Evolutionary conservation across 2,113 vertebrate species (phyloP), one percentile per base, ranked within the genome.

Genomic region (Motacilla alba): DNA sequence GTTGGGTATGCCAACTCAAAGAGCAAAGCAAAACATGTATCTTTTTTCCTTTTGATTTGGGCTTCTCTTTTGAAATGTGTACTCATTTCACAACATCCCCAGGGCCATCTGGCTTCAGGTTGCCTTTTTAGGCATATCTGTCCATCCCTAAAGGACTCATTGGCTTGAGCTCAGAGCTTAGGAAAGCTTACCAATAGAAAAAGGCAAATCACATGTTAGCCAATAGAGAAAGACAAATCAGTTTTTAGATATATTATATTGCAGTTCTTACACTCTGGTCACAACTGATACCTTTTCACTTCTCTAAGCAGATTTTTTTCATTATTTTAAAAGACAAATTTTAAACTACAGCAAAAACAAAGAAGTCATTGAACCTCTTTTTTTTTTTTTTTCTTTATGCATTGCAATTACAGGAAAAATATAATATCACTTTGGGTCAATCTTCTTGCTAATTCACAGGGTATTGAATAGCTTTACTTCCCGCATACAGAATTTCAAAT

Each of bases 381-480:
- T 35, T 76, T 23, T 72, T 49, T 67, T 87, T 37, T 72, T 35
- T 74, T 49, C 58, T 27, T 91, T 67, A 66, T 85, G 55, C 15
- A 58, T 88, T 91, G 69, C 60, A 90, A 26, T 72, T 90, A 67
- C 47, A 86, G 43, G 35, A 52, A 90, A 94, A 91, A 83, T 87
- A 52, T 58, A 68, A 68, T 79, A 82, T 53, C 1, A 2, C 11
- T 90, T 91, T 90, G 58, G 68, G 50, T 94, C 78, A 91, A 77
- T 80, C 87, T 89, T 86, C 59, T 53, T 73, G 60, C 78, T 93
- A 93, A 96, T 75, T 63, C 84, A 75, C 23, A 64, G 50, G 58
- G 82, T 86, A 92, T 95, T 93, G 93, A 94, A 81, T 83, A 91
- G 76, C 80, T 49, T 91, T 58, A 69, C 43, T 95, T 91, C 72